phyloP scores from a whole-genome alignment of 2,113 vertebrate genomes.

The Cavia porcellus region DNA sequence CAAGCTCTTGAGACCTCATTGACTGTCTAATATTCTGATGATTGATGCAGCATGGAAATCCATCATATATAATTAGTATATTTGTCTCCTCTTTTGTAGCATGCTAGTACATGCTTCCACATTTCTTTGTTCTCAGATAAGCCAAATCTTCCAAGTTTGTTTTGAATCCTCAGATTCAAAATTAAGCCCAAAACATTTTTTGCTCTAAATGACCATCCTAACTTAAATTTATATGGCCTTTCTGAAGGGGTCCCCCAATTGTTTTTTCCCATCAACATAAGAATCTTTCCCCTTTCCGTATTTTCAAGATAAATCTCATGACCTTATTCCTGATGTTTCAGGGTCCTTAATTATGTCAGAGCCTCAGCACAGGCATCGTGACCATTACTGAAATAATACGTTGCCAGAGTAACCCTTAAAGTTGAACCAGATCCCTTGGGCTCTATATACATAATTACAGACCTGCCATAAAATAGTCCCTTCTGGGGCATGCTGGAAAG shows the following conservation, averaged over 20 bases:
- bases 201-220: background rate
- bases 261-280: background rate
- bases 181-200: background rate
- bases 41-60: background rate
- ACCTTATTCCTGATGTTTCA: background rate
- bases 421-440: background rate
- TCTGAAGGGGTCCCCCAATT: background rate
- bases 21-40: background rate
- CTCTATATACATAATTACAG: background rate
- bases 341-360: background rate
- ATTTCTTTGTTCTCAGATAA: conserved; percentile 23
- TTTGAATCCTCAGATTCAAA: conserved; percentile 27
- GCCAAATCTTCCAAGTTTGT: background rate
- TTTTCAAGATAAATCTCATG: conserved; percentile 1
- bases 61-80: background rate
- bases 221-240: background rate
- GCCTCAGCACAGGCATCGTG: background rate
- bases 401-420: background rate
- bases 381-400: background rate
- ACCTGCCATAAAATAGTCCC: background rate
- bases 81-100: background rate
- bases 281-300: background rate
- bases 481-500: background rate
- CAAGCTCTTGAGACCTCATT: background rate
- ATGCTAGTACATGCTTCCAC: background rate